phyloP scores from a whole-genome alignment of 2,888 invertebrate species.

The Microlaimidae sp. region DNA sequence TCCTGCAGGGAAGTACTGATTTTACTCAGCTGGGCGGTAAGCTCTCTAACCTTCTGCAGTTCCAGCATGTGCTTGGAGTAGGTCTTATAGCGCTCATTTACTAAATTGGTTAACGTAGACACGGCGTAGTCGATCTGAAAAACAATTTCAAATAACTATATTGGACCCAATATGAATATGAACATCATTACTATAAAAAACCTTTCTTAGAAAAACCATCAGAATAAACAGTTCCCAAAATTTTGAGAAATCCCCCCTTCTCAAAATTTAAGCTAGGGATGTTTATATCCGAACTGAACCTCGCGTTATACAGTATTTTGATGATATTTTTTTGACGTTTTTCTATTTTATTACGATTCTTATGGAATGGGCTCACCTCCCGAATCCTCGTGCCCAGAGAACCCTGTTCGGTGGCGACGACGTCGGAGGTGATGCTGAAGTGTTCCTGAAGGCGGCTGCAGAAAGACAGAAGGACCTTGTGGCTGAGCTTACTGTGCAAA shows the following conservation, averaged over 20 bases:
- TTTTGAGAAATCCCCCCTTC: too few relatives aligned
- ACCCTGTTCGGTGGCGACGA: slow-evolving; percentile 4
- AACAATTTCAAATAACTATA: too few relatives aligned
- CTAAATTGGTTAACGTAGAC: neutral
- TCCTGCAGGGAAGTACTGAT: neutral
- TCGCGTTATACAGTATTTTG: too few relatives aligned
- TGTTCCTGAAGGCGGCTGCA: slow-evolving; percentile 1
- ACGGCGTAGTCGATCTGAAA: slow-evolving; percentile 12
- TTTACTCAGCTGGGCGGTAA: slow-evolving; percentile 6
- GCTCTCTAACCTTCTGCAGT: neutral
- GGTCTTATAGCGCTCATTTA: slow-evolving; percentile 6
- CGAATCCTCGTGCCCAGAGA: neutral
- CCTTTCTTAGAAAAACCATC: too few relatives aligned
- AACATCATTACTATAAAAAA: too few relatives aligned
- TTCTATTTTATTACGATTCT: too few relatives aligned
- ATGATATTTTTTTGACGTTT: too few relatives aligned
- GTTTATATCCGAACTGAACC: too few relatives aligned
- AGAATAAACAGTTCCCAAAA: too few relatives aligned
- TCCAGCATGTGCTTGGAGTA: neutral
- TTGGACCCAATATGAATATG: too few relatives aligned
- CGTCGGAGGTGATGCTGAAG: neutral
- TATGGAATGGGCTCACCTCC: too few relatives aligned
- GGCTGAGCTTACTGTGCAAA: slow-evolving; percentile 9
- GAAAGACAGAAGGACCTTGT: neutral
- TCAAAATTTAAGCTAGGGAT: too few relatives aligned